Percentiles rank a stretch among this genome's conserved stretches.
Conservation (phyloP, 2,113 vertebrate genomes). For the Pseudonaja textilis region DNA sequence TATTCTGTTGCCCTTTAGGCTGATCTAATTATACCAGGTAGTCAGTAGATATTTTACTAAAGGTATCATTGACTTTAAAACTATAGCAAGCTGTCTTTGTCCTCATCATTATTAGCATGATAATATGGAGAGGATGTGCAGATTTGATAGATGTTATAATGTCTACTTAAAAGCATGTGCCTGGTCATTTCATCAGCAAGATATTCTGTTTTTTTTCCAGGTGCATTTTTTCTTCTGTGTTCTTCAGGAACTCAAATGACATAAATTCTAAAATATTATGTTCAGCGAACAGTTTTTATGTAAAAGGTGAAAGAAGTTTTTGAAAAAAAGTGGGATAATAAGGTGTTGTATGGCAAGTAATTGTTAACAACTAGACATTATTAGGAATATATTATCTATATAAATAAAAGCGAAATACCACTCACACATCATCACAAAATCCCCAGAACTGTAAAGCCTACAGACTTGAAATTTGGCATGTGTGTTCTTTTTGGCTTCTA, state of each 20-base stretch:
- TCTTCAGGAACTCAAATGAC: neutral
- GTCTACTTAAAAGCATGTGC: neutral
- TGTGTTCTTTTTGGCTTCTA: too few relatives aligned
- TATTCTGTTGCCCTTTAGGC: neutral
- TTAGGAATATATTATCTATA: neutral
- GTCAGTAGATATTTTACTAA: neutral
- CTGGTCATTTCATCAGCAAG: neutral
- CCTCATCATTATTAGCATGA: neutral
- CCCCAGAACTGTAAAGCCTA: too few relatives aligned
- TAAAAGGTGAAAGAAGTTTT: neutral
- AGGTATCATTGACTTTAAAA: neutral
- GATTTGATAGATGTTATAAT: neutral
- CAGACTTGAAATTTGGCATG: too few relatives aligned
- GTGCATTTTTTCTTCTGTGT: neutral
- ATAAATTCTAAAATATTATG: neutral
- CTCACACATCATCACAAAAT: too few relatives aligned
- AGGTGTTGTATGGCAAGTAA: neutral
- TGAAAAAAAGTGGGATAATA: neutral
- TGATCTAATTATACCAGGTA: neutral
- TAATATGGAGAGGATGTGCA: neutral
- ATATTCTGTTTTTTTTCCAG: neutral
- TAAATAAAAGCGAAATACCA: too few relatives aligned
- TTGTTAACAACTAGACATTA: neutral
- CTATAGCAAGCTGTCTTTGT: neutral
- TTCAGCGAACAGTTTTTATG: neutral